phyloP scores from a whole-genome alignment of 2,888 invertebrate genomes.

The Drosophila neotestacea region DNA sequence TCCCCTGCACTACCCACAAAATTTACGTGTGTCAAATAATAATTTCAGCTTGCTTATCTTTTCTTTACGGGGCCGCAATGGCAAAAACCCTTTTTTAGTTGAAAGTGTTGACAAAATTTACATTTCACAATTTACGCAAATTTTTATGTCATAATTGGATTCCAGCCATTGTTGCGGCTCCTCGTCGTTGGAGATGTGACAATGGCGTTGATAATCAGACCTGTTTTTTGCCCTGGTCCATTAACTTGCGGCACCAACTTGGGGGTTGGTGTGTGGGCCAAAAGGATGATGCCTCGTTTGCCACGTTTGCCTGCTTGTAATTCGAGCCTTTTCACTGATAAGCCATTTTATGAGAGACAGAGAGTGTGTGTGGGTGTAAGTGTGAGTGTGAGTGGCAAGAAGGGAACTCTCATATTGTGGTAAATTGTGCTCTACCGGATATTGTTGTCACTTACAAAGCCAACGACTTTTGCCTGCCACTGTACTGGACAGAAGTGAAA shows the following conservation, averaged over 20 bases:
- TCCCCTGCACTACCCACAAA: constrained; percentile 15
- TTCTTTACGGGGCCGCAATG: constrained; percentile 15
- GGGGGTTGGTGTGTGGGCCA: constrained; percentile 14
- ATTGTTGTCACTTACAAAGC: constrained; percentile 53
- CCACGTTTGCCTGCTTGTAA: constrained; percentile 60
- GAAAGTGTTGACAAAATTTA: constrained; percentile 69
- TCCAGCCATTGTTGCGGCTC: constrained; percentile 49
- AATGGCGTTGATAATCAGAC: constrained; percentile 68
- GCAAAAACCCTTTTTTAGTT: constrained; percentile 50
- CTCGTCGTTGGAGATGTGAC: constrained; percentile 62
- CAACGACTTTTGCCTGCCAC: constrained; percentile 20
- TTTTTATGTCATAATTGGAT: constrained; percentile 80
- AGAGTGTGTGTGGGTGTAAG: constrained; percentile 22
- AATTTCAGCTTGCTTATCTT: constrained; percentile 67
- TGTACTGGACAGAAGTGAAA: constrained; percentile 15
- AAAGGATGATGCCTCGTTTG: constrained; percentile 38
- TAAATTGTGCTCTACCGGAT: constrained; percentile 70
- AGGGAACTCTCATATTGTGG: constrained; percentile 41
- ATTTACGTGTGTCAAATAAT: constrained; percentile 80
- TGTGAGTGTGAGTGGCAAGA: constrained; percentile 5
- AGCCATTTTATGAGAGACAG: constrained; percentile 67
- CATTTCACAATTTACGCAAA: constrained; percentile 78
- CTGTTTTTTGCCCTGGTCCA: constrained; percentile 35
- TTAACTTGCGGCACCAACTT: constrained; percentile 40
- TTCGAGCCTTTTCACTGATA: constrained; percentile 71